Percentiles rank a stretch among this genome's conserved stretches.
These are phyloP conservation scores for Apotomis turbidana DNA, from an alignment of 2,888 invertebrate genomes.

Conservation along the genomic window DNA sequence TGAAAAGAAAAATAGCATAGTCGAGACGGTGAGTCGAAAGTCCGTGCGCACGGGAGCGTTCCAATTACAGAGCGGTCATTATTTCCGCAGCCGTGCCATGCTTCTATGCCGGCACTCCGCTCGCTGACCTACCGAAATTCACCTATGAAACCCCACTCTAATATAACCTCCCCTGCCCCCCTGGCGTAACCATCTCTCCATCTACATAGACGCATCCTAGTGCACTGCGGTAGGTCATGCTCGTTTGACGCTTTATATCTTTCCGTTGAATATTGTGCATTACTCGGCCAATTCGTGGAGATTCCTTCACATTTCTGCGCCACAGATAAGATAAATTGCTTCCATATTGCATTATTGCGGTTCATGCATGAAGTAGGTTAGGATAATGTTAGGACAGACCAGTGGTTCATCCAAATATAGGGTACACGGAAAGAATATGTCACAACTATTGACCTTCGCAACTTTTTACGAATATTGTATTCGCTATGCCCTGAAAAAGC, in stretches of 20 bases:
- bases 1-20: slow-evolving; percentile 31
- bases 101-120: slow-evolving; percentile 61
- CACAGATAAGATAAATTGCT: slow-evolving; percentile 6
- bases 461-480: too few relatives aligned
- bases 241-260: slow-evolving; percentile 53
- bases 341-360: background rate
- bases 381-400: background rate
- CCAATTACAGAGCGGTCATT: slow-evolving; percentile 81
- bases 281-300: slow-evolving; percentile 46
- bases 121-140: slow-evolving; percentile 73
- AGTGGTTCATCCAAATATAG: background rate
- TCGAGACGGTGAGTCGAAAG: slow-evolving; percentile 40
- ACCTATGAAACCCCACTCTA: slow-evolving; percentile 55
- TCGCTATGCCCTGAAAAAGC: too few relatives aligned
- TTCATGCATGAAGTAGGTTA: background rate
- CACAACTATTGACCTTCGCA: too few relatives aligned
- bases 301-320: slow-evolving; percentile 23
- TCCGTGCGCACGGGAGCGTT: slow-evolving; percentile 65
- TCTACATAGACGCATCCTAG: slow-evolving; percentile 21
- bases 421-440: too few relatives aligned
- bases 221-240: slow-evolving; percentile 41
- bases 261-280: slow-evolving; percentile 57
- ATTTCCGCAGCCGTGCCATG: slow-evolving; percentile 75
- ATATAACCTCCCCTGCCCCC: slow-evolving; percentile 48
- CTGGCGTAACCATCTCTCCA: background rate